Conservation (phyloP, 2,797 vertebrate species). For the Pantherophis alleghaniensis region DNA sequence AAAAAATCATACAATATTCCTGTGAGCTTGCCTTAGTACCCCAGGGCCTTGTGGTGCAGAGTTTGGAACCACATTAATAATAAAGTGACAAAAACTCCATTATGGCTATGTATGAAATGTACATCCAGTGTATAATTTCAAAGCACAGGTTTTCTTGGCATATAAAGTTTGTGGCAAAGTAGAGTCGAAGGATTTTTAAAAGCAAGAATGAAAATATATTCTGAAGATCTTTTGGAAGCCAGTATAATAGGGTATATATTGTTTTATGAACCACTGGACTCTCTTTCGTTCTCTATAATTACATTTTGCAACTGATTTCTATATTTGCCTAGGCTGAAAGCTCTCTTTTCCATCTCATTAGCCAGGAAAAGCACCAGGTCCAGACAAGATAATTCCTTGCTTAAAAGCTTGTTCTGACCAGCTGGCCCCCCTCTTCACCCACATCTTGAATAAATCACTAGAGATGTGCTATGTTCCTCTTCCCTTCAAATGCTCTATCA, state of each 20-base stretch:
- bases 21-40: neutral
- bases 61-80: neutral
- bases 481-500: too few species aligned
- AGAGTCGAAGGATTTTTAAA: neutral
- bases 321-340: too few species aligned
- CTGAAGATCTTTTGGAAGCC: neutral
- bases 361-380: too few species aligned
- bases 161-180: neutral
- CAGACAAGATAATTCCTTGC: too few species aligned
- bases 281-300: neutral
- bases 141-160: neutral
- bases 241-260: neutral
- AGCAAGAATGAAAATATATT: neutral
- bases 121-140: neutral
- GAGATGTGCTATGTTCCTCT: too few species aligned
- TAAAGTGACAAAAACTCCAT: neutral
- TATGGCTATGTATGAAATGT: neutral
- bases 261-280: neutral
- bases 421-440: too few species aligned
- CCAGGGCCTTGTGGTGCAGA: neutral
- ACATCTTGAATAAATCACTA: too few species aligned
- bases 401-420: too few species aligned
- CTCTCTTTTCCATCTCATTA: too few species aligned
- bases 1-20: neutral
- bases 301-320: neutral